Base-by-base conservation (phyloP, 2,113 vertebrate genomes). In the Spea bombifrons region DNA sequence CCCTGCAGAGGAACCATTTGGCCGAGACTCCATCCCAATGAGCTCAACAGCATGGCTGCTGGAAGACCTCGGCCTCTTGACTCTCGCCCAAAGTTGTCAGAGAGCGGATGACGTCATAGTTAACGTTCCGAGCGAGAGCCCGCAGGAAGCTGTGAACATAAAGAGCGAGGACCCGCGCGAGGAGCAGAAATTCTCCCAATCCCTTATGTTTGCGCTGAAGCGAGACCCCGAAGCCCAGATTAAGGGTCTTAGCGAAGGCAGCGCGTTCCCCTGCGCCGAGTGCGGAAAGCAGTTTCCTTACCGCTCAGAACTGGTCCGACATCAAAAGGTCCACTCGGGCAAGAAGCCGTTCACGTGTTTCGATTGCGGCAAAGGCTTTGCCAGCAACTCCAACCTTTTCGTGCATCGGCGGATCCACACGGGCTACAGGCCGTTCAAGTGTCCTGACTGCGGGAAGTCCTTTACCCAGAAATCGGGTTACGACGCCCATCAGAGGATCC, bases 401-500 rank as follows among this genome's bases (percentile, higher is more conserved):
- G 17, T 52, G 7, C 59, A 71, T 3, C 55, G 57, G 44, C n/a
- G 13, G n/a, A 57, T 59, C 15, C 55, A 59, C 10, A 78, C 72
- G 50, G 81, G 71, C 45, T 83, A 87, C 65, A 88, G 86, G 55
- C 87, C 82, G 45, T 85, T 44, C 75, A 79, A 80, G 8, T 87
- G 74, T 65, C 71, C 71, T 17, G 79, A 85, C 43, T 76, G 67
- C 53, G 67, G 68, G 16, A 76, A 71, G 43, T 72, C 69, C 7
- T 76, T 71, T 30, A 44, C 73, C 8, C 13, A 71, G 67, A 71
- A 73, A 6, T 64, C 49, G 4, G 70, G 66, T 45, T 67, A 55
- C 3, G 53, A 61, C 7, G 55, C 80, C 3, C 69, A 76, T 46
- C 64, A 76, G 59, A 76, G 75, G 68, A 59, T 10, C 12, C 8